A percentile compares a stretch with the other conserved stretches of the same genome.
Conservation (phyloP, 2,888 invertebrate species). For the Apoderus coryli region DNA sequence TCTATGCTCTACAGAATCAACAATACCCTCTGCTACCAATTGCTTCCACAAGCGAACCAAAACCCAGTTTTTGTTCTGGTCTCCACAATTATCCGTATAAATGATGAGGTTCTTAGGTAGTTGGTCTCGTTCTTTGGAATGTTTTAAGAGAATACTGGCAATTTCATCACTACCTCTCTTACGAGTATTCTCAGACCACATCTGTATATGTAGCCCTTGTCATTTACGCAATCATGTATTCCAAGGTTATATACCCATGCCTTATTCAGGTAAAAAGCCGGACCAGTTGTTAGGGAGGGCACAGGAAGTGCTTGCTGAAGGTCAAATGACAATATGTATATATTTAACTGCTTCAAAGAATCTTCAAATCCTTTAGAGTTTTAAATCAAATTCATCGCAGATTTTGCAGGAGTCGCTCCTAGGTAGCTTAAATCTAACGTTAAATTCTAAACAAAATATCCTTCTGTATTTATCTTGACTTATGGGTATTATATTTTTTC, state of each 20-base stretch:
- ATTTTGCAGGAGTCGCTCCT: no score
- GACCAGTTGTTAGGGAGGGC: slow-evolving; percentile 13
- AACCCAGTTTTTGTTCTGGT: slow-evolving; percentile 13
- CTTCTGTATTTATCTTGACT: slow-evolving; percentile 7
- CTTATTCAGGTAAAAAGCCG: slow-evolving; percentile 17
- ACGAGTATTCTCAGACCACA: slow-evolving; percentile 15
- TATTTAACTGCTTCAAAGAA: slow-evolving; percentile 4
- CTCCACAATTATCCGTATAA: slow-evolving; percentile 13
- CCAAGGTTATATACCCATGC: slow-evolving; percentile 18
- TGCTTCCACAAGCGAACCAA: slow-evolving; percentile 11
- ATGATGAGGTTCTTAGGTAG: slow-evolving; percentile 8
- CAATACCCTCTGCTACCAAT: slow-evolving; percentile 7
- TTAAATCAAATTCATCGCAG: slow-evolving; percentile 3
- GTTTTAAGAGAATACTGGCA: slow-evolving; percentile 13
- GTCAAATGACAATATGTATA: slow-evolving; percentile 17
- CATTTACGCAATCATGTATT: slow-evolving; percentile 16
- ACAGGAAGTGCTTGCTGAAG: slow-evolving; percentile 17
- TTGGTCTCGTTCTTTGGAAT: slow-evolving; percentile 6
- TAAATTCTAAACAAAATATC: slow-evolving; percentile 5
- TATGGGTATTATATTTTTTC: slow-evolving; percentile 5
- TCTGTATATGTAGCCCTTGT: slow-evolving; percentile 14
- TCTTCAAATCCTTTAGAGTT: not conserved
- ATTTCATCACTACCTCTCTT: slow-evolving; percentile 17
- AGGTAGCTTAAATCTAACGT: no score
- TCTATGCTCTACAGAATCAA: slow-evolving; percentile 10